Conservation (phyloP, 2,888 invertebrate genomes). For the Tricholauxania praeusta region DNA sequence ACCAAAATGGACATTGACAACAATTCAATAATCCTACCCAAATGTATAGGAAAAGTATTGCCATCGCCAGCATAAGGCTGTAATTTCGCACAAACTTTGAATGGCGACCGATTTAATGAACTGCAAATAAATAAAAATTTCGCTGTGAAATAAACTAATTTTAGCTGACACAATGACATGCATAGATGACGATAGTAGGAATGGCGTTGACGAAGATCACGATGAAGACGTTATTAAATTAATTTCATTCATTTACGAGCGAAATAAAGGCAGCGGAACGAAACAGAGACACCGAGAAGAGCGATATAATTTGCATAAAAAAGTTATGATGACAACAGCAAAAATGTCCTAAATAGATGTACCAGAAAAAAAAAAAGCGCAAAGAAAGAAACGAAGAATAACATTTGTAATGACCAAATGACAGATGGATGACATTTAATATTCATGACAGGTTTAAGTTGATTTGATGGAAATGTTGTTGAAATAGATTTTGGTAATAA, state of each 20-base stretch:
- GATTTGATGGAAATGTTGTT: constrained; percentile 22
- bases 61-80: too few species aligned
- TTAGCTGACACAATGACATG: neutral
- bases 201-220: neutral
- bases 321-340: neutral
- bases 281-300: too few species aligned
- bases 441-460: constrained; percentile 29
- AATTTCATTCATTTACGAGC: neutral
- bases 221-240: constrained; percentile 14
- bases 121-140: constrained; percentile 7
- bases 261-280: neutral
- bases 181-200: neutral
- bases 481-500: constrained; percentile 27
- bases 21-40: too few species aligned
- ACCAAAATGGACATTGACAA: too few species aligned
- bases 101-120: constrained; percentile 9
- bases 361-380: neutral
- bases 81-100: neutral
- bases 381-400: neutral
- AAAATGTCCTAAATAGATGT: neutral
- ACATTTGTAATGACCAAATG: constrained; percentile 26
- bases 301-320: constrained; percentile 2
- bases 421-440: constrained; percentile 32
- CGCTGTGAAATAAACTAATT: constrained; percentile 1
- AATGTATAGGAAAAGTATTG: too few species aligned